Evolutionary conservation across 2,888 invertebrate genomes (phyloP), one percentile per base, ranked within the genome.

Genomic region (Tiliacea citrago): DNA sequence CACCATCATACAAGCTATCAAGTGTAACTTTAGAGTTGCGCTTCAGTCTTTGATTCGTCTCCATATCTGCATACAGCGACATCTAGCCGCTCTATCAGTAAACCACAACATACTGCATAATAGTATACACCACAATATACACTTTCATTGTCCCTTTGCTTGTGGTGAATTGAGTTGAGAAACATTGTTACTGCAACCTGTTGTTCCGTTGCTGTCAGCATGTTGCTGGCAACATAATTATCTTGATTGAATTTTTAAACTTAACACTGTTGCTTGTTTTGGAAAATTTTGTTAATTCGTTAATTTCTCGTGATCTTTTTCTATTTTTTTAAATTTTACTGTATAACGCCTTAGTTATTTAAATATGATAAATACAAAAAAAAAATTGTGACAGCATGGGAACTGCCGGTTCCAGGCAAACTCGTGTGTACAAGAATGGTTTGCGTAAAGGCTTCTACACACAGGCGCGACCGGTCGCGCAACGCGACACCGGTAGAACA

Each of bases 1-100:
- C 21, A 24, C 8, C 12, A n/a, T 10, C 12, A 29, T 35, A 29
- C 21, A 8, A 47, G 6, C 0, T 24, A 7, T 24, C 21, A 39
- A 68, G n/a, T 7, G 16, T 35, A 57, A 47, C 70, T 21, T 47
- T 9, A 29, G 51, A 35, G 6, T 68, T 16, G 6, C 8, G 12
- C 49, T 71, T 42, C 12, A 49, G 24, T 29, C 60, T 60, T 47
- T 51, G 57, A 77, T 39, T 42, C 21, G 24, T 61, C 39, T 21
- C 29, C 60, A 60, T 68, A 18, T 12, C 16, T 70, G n/a, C 53
- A 2, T 35, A 18, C 16, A 79, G 71, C 55, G 75, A 71, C 75
- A 76, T 79, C 72, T 76, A 79, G 79, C 12, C 2, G 2, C 21
- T 42, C 10, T 51, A 35, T 67, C 1, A 3, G 24, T 47, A 49